phyloP scores from a whole-genome alignment of 2,888 invertebrate species.

The Troilus luridus region DNA sequence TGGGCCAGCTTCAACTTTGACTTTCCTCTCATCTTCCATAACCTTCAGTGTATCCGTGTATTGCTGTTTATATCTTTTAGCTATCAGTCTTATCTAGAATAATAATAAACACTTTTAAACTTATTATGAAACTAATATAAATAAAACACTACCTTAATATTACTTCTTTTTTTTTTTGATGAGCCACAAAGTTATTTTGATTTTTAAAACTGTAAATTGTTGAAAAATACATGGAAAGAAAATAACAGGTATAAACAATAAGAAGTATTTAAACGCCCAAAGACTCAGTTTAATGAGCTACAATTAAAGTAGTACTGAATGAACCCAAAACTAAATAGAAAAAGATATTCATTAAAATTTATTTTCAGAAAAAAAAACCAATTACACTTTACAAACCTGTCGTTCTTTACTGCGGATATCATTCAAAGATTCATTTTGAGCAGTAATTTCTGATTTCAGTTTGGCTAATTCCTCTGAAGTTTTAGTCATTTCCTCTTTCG shows the following conservation, averaged over 20 bases:
- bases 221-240: too few relatives aligned
- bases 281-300: background rate
- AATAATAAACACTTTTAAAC: background rate
- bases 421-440: slow-evolving; percentile 77
- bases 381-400: slow-evolving; percentile 67
- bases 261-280: background rate
- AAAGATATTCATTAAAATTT: background rate
- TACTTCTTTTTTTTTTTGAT: too few relatives aligned
- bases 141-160: too few relatives aligned
- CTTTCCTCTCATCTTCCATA: slow-evolving; percentile 75
- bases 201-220: too few relatives aligned
- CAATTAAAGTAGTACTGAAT: background rate
- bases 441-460: slow-evolving; percentile 76
- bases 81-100: slow-evolving; percentile 86
- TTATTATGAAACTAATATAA: background rate
- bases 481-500: slow-evolving; percentile 75
- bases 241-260: background rate
- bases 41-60: slow-evolving; percentile 83
- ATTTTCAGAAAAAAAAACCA: background rate
- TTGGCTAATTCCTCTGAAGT: slow-evolving; percentile 69
- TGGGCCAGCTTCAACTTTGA: slow-evolving; percentile 72
- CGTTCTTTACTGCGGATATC: slow-evolving; percentile 76
- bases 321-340: background rate
- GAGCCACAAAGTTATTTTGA: too few relatives aligned
- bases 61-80: slow-evolving; percentile 91